Evolutionary conservation across 1,140 invertebrate genomes (phyloP).

Genomic region (Eurytemora carolleeae): DNA sequence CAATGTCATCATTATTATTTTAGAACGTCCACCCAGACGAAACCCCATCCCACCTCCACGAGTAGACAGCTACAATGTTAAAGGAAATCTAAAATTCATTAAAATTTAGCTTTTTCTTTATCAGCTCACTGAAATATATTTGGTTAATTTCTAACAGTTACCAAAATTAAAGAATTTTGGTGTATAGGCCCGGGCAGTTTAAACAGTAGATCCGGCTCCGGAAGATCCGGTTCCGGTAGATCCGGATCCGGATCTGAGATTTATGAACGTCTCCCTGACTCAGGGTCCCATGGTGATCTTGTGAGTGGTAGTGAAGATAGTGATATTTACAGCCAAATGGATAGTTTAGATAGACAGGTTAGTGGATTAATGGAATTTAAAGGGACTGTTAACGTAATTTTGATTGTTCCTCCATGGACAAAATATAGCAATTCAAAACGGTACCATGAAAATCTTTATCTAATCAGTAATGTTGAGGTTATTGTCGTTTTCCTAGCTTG

Average conservation of each 20-base stretch:
- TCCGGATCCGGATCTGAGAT: constrained; percentile 44
- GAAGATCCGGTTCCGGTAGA: constrained; percentile 27
- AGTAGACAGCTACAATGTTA: background rate
- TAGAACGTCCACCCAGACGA: background rate
- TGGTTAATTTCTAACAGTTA: too few relatives aligned
- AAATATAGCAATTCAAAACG: too few relatives aligned
- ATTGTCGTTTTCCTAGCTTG: too few relatives aligned
- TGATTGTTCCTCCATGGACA: too few relatives aligned
- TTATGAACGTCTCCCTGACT: constrained; percentile 50
- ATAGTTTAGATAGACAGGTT: constrained; percentile 12
- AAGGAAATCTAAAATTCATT: background rate
- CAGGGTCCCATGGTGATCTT: constrained; percentile 28
- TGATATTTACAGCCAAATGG: constrained; percentile 22
- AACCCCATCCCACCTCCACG: background rate
- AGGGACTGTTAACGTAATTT: too few relatives aligned
- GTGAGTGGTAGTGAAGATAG: constrained; percentile 27
- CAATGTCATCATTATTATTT: too few relatives aligned
- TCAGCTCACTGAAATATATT: background rate
- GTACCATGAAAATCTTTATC: too few relatives aligned
- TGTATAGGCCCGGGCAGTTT: constrained; percentile 17
- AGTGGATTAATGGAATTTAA: too few relatives aligned
- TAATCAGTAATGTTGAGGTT: too few relatives aligned
- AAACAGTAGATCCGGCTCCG: constrained; percentile 17
- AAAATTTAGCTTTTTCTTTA: constrained; percentile 2
- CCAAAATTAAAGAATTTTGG: too few relatives aligned